Evolutionary conservation across 2,113 vertebrate species (phyloP).

Genomic region (Phaethornis superciliosus): DNA sequence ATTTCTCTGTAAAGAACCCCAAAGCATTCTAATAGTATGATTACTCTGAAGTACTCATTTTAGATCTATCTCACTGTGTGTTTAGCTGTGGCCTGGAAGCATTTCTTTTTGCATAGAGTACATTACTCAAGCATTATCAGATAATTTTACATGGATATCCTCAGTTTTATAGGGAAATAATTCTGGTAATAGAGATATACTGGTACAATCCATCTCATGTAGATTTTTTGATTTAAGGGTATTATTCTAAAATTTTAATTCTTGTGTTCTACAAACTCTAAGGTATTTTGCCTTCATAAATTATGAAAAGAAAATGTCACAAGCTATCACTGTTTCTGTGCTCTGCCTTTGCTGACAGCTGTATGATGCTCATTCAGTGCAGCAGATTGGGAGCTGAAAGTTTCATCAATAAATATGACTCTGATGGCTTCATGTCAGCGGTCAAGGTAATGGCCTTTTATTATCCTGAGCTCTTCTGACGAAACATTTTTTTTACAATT

Average conservation of each 20-base stretch:
- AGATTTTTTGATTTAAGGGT: neutral
- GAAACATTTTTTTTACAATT: constrained; percentile 17
- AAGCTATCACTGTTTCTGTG: constrained; percentile 87
- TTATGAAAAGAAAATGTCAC: constrained; percentile 97
- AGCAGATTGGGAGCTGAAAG: constrained; percentile 98
- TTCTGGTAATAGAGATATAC: neutral
- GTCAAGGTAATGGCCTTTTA: constrained; percentile 98
- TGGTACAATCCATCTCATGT: neutral
- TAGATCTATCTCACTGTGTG: neutral
- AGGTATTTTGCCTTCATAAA: constrained; percentile 97
- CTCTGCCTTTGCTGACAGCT: constrained; percentile 95
- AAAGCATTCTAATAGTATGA: neutral
- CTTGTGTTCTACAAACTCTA: constrained; percentile 83
- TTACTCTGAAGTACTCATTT: neutral
- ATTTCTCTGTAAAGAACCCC: neutral
- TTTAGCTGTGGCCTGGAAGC: neutral
- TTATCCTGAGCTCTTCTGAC: constrained; percentile 79
- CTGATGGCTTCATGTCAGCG: constrained; percentile 95
- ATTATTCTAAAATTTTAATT: constrained; percentile 45
- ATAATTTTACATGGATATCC: constrained; percentile 1
- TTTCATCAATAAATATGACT: constrained; percentile 99
- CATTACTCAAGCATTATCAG: neutral
- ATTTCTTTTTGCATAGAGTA: neutral
- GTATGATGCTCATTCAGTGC: constrained; percentile 98
- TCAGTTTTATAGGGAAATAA: constrained; percentile 23